Base-by-base conservation (phyloP, 1,140 invertebrate genomes). In the Asbolus verrucosus region DNA sequence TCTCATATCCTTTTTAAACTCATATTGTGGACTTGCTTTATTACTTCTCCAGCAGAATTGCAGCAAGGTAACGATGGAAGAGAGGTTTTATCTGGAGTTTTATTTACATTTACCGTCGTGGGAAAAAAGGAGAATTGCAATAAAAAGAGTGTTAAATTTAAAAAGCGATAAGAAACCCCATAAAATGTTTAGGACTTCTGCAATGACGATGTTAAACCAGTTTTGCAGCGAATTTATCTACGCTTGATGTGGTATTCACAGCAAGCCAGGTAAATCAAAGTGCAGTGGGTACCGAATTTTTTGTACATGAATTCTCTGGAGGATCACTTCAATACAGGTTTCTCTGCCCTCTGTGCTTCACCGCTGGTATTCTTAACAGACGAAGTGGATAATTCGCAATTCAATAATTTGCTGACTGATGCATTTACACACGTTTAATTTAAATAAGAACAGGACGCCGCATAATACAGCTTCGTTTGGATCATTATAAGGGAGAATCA, bases 401-500 rank as follows among this genome's bases (percentile, higher is more conserved):
- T 63, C 33, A 41, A 63, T 63, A 41, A 63, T 63, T 63, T 41
- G 61, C 61, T 41, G 61, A 63, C 61, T 63, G 61, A 63, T 63
- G 61, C 61, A 63, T 63, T 63, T 63, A 63, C 61, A 63, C 33
- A 21, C 39, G 24, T 27, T 54, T 21, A 54, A 27, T 54, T 27
- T 27, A 54, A 54, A 54, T 27, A 6, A 27, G 46, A 54, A 54
- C 46, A 54, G 27, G 27, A 54, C 33, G 33, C 2, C 33, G n/a
- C 33, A 11, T 54, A 27, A 21, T 54, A 8, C 46, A 27, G 13
- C 46, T 11, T 11, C 8, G 46, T 21, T 14, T 19, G 9, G 6
- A 2, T 6, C 19, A 14, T 54, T 21, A 54, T 54, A 27, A 54
- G 9, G 14, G 21, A 54, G n/a, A n/a, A n/a, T n/a, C n/a, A n/a